Base-by-base conservation (phyloP, 2,113 vertebrate species). In the Pygoscelis adeliae region DNA sequence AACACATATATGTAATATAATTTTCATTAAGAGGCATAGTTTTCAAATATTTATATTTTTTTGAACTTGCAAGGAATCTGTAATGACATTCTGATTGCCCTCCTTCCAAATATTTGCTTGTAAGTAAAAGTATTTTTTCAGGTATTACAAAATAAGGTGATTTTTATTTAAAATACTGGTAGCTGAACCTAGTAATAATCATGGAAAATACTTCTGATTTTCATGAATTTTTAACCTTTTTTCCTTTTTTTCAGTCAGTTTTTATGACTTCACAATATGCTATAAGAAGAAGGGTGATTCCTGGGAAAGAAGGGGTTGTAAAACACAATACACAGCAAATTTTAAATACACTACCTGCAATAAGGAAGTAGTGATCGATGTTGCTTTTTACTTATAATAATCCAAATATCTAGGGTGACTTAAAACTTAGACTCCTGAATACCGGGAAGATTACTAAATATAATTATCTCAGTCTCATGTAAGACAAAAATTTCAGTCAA, bases 391-490 rank as follows among this genome's bases (percentile, higher is more conserved):
- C 44, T 72, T 86, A 50, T 26, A 76, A 91, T 83, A 94, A 96
- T 83, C 62, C 58, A 74, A 30, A 77, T 80, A 95, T 83, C 52
- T 73, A n/a, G 70, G 49, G 70, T 94, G 49, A 91, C 52, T 82
- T 87, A 72, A 79, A 95, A 84, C 55, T 80, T 66, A 20, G 44
- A 20, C 23, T 73, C 86, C 82, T 94, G 78, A 87, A 61, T 61
- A 58, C 49, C 2, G 1, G 34, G 67, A 94, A 90, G 55, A 96
- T 94, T 78, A 67, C 62, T 32, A 90, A 82, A 84, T 95, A 91
- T 79, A 96, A 95, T 95, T 97, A 96, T 90, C 77, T 90, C 44
- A 6, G 25, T 55, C 61, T 97, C 96, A 96, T 8, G 27, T 94
- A 97, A 96, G 65, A 90, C 34, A 46, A 55, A 92, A 90, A 83